phyloP scores from a whole-genome alignment of 2,113 vertebrate species.

The Numenius arquata region DNA sequence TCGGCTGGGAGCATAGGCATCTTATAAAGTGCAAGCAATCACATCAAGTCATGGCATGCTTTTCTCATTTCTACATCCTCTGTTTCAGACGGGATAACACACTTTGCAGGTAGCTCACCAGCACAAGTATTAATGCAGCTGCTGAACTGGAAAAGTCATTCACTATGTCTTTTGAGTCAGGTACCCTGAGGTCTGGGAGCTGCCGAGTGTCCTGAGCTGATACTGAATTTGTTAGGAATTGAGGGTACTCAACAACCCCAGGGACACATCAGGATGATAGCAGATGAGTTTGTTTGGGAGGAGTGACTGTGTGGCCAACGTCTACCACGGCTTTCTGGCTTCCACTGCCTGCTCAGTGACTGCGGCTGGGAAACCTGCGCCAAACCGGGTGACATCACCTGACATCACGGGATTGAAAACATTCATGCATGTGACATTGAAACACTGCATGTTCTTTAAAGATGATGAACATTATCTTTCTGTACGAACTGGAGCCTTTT shows the following conservation, averaged over 20 bases:
- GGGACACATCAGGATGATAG: neutral
- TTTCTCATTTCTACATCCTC: neutral
- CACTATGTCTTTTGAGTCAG: neutral
- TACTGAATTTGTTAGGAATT: neutral
- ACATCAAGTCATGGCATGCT: neutral
- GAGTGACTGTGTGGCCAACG: neutral
- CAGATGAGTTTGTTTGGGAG: neutral
- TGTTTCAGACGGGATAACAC: neutral
- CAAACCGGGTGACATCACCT: neutral
- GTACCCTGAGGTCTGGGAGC: neutral
- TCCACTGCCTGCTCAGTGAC: neutral
- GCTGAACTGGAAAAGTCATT: neutral
- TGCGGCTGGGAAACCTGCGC: neutral
- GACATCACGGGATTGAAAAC: neutral
- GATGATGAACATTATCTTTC: neutral
- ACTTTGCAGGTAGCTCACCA: neutral
- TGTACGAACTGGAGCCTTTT: neutral
- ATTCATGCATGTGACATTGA: accelerated
- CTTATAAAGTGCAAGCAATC: neutral
- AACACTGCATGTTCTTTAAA: neutral
- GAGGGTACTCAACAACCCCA: neutral
- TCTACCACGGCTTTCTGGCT: neutral
- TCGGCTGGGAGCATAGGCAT: neutral
- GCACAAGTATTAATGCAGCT: neutral
- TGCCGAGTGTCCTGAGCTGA: neutral